Conservation (phyloP, 1,140 invertebrate genomes). For the Parasteatoda tepidariorum region DNA sequence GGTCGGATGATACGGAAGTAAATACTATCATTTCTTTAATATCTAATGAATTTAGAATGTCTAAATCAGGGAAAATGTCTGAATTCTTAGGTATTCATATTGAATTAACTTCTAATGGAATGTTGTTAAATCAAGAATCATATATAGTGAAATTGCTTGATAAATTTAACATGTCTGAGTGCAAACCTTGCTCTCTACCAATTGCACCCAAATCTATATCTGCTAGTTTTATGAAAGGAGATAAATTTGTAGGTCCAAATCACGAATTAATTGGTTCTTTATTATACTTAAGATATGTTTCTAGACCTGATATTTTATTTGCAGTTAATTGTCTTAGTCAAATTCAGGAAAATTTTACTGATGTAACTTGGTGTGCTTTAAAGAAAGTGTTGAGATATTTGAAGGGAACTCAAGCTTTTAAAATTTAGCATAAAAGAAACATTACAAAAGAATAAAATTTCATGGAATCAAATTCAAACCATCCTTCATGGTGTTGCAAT, state of each 20-base stretch:
- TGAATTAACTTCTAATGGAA: background rate
- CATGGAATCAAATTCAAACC: background rate
- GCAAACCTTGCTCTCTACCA: background rate
- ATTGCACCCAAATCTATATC: background rate
- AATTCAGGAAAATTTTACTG: background rate
- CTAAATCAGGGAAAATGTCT: background rate
- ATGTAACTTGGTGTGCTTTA: background rate
- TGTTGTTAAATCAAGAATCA: background rate
- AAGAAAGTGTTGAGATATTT: constrained; percentile 20
- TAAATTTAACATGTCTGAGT: background rate
- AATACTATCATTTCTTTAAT: background rate
- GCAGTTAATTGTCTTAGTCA: constrained; percentile 21
- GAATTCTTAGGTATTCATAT: constrained; percentile 7
- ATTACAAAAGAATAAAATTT: background rate
- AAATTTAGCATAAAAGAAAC: too few species aligned
- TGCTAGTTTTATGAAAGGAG: background rate
- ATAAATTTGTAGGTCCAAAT: background rate
- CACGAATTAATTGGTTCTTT: constrained; percentile 16
- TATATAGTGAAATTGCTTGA: background rate
- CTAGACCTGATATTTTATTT: constrained; percentile 10
- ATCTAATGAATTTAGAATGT: constrained; percentile 44
- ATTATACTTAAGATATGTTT: background rate
- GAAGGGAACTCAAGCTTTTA: background rate
- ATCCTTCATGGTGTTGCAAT: too few species aligned
- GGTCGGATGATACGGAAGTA: background rate